A percentile compares a stretch with the other conserved stretches of the same genome.
Evolutionary conservation across 1,140 invertebrate genomes (phyloP).

Genomic region (Lordiphosa clarofinis): DNA sequence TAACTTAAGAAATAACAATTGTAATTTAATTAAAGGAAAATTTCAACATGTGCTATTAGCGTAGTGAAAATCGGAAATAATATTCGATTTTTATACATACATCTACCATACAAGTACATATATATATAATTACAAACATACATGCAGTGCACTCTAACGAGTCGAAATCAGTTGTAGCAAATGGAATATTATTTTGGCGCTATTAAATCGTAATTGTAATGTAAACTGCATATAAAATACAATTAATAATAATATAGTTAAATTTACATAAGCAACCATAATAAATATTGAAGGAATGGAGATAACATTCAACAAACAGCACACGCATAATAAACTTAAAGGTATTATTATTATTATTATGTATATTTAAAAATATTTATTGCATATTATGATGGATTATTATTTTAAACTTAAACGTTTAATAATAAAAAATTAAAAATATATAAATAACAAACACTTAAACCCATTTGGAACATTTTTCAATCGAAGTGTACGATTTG

Average conservation of each 20-base stretch:
- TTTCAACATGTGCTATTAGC: constrained; percentile 68
- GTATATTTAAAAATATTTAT: constrained; percentile 75
- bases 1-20: constrained; percentile 14
- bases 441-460: constrained; percentile 18
- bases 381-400: constrained; percentile 65
- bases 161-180: constrained; percentile 60
- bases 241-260: constrained; percentile 53
- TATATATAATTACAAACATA: constrained; percentile 44
- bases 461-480: not conserved
- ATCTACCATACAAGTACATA: constrained; percentile 16
- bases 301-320: constrained; percentile 20
- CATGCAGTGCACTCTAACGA: constrained; percentile 15
- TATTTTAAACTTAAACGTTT: constrained; percentile 74
- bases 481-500: not conserved
- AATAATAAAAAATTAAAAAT: constrained; percentile 66
- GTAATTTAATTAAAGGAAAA: constrained; percentile 38
- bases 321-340: constrained; percentile 69
- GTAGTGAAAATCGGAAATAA: constrained; percentile 47
- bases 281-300: constrained; percentile 16
- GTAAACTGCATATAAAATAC: constrained; percentile 64
- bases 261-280: constrained; percentile 58
- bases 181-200: constrained; percentile 73
- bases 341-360: constrained; percentile 72
- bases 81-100: constrained; percentile 67
- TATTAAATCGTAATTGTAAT: constrained; percentile 58